phyloP scores from a whole-genome alignment of 2,113 vertebrate species.

The Benitochromis conjunctus region DNA sequence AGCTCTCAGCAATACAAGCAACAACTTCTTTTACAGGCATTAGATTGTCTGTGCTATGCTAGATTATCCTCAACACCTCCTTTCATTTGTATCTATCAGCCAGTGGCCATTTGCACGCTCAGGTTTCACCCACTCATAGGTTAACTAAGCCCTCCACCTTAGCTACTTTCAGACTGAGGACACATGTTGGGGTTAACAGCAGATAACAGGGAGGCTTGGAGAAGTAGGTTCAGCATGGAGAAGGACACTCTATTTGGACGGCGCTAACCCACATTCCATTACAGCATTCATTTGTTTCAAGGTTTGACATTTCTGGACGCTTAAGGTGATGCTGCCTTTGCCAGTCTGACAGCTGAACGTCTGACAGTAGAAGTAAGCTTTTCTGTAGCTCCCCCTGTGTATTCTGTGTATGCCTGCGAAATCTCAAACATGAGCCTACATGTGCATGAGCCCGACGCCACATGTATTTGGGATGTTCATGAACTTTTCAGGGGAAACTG shows the following conservation, averaged over 20 bases:
- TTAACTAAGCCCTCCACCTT: conserved; percentile 11
- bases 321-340: background rate
- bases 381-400: background rate
- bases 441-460: background rate
- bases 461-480: background rate
- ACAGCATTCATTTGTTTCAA: background rate
- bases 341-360: background rate
- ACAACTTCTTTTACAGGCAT: background rate
- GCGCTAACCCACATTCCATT: background rate
- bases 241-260: background rate
- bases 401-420: background rate
- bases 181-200: conserved; percentile 9
- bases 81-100: conserved; percentile 6
- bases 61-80: background rate
- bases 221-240: background rate
- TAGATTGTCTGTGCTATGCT: background rate
- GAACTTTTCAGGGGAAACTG: background rate
- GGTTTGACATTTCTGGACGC: background rate
- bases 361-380: background rate
- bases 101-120: conserved; percentile 1
- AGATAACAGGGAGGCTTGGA: background rate
- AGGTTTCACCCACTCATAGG: conserved; percentile 21
- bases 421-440: background rate
- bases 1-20: background rate
- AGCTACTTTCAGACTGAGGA: conserved; percentile 9